Conservation (phyloP, 1,140 invertebrate genomes). For the Contarinia nasturtii region DNA sequence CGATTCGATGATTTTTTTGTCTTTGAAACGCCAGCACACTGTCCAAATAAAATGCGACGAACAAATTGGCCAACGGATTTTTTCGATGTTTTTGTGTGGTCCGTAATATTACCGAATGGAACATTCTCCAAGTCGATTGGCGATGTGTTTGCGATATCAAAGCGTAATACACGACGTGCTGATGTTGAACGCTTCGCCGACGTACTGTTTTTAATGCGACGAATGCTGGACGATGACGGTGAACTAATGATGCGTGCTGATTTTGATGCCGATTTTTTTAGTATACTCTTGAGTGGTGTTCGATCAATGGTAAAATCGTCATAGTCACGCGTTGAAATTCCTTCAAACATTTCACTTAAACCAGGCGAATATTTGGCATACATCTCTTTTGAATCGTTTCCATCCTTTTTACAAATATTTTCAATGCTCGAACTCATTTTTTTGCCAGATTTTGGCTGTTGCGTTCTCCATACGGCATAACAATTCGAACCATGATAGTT, state of each 20-base stretch:
- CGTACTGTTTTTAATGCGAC: not conserved
- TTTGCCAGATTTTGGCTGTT: not conserved
- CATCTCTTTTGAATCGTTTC: not conserved
- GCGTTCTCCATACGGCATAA: too few species aligned
- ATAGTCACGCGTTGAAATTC: not conserved
- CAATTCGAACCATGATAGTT: not conserved
- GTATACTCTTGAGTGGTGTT: not conserved
- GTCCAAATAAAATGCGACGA: too few species aligned
- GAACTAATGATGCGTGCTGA: not conserved
- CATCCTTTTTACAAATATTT: not conserved
- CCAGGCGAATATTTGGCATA: not conserved
- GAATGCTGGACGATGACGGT: not conserved
- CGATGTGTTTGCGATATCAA: too few species aligned
- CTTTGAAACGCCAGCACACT: too few species aligned
- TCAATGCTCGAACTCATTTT: not conserved
- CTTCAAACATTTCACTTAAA: not conserved
- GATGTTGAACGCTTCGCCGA: too few species aligned
- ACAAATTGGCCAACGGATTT: too few species aligned
- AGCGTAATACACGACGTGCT: too few species aligned
- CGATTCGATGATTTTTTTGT: too few species aligned
- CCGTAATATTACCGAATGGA: too few species aligned
- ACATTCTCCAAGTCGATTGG: too few species aligned
- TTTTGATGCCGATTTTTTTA: not conserved
- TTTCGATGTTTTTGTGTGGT: too few species aligned
- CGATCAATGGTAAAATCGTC: not conserved